phyloP scores from a whole-genome alignment of 2,113 vertebrate genomes.

The Macquaria ambigua region DNA sequence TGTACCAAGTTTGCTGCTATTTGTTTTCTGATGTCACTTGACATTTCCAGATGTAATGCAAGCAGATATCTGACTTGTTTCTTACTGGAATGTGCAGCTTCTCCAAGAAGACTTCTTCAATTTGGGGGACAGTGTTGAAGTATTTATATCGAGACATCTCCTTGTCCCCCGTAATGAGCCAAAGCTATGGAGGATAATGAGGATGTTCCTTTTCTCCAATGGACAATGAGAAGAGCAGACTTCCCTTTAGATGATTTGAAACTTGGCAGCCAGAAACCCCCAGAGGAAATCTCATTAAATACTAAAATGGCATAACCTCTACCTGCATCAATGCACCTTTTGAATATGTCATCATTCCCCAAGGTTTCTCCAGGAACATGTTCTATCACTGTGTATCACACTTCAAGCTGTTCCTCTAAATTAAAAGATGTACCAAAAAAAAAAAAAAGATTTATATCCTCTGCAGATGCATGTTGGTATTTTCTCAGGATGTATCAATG shows the following conservation, averaged over 20 bases:
- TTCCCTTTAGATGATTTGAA: conserved; percentile 74
- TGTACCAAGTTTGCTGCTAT: neutral
- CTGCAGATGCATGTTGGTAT: conserved; percentile 27
- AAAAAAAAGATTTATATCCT: conserved; percentile 34
- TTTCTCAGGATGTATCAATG: conserved; percentile 37
- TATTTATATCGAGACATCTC: conserved; percentile 61
- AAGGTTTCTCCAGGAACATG: conserved; percentile 42
- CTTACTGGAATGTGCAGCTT: conserved; percentile 15
- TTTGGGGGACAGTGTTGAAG: conserved; percentile 29
- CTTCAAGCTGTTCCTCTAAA: conserved; percentile 59
- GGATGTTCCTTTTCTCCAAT: conserved; percentile 59
- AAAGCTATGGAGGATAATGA: conserved; percentile 77
- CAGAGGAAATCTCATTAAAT: conserved; percentile 81
- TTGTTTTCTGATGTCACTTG: conserved; percentile 9
- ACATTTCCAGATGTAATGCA: conserved; percentile 20
- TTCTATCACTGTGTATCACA: conserved; percentile 35
- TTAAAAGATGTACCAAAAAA: conserved; percentile 53
- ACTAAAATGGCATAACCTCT: conserved; percentile 69
- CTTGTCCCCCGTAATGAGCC: conserved; percentile 68
- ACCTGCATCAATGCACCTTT: conserved; percentile 69
- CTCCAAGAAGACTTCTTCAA: conserved; percentile 1
- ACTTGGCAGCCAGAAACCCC: conserved; percentile 69
- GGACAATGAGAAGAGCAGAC: conserved; percentile 67
- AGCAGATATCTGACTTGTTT: conserved; percentile 5
- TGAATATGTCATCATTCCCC: conserved; percentile 64